Evolutionary conservation across 53 echinoderm and acorn worm species (phyloP).

Genomic region (Echinometra lucunter): DNA sequence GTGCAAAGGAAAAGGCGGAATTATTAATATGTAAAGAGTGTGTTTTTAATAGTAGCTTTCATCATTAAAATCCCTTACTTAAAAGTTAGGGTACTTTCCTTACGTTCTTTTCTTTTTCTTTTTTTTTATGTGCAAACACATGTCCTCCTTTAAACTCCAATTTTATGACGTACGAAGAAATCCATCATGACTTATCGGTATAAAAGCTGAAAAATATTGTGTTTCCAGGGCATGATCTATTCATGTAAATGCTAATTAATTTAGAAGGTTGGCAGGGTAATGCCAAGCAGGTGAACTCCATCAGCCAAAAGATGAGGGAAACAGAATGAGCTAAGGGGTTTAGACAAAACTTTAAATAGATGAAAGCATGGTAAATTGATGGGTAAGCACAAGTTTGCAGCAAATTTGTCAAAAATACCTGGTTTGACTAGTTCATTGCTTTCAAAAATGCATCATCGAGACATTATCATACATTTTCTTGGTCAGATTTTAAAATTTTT

Average conservation of each 20-base stretch:
- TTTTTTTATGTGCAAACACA: background rate
- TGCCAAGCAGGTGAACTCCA: background rate
- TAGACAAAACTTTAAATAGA: background rate
- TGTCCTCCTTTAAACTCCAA: background rate
- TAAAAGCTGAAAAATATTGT: background rate
- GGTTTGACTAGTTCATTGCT: background rate
- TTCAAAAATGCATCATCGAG: too few relatives aligned
- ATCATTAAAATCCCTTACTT: too few relatives aligned
- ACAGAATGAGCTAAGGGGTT: background rate
- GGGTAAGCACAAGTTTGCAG: background rate
- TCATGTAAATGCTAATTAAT: slow-evolving; percentile 16
- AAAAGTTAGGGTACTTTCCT: too few relatives aligned
- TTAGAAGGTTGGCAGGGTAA: background rate
- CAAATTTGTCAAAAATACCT: background rate
- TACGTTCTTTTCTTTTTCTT: background rate
- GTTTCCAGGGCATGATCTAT: background rate
- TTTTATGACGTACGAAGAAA: background rate
- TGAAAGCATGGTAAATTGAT: background rate
- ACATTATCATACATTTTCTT: too few relatives aligned
- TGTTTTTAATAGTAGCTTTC: too few relatives aligned
- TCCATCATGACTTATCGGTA: background rate
- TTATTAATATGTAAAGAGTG: too few relatives aligned
- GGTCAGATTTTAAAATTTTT: too few relatives aligned
- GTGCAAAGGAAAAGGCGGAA: too few relatives aligned
- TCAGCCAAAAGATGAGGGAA: background rate